A percentile compares a stretch with the other conserved stretches of the same genome.
These are phyloP conservation scores for Troides aeacus DNA, from an alignment of 2,888 invertebrate genomes.

Conservation along the genomic window DNA sequence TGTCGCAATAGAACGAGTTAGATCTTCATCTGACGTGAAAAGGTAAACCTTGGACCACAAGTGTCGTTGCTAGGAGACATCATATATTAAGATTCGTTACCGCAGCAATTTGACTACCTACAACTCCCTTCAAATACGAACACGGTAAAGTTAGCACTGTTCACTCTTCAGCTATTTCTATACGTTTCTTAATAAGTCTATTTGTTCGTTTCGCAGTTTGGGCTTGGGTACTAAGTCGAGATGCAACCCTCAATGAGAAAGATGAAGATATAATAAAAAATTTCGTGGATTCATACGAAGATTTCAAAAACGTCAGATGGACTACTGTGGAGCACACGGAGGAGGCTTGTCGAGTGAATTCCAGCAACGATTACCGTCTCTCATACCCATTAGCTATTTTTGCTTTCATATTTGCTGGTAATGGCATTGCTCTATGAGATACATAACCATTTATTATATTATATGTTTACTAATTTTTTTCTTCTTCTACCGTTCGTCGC, in stretches of 20 bases:
- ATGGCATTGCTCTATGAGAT: not conserved
- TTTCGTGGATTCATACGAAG: conserved; percentile 8
- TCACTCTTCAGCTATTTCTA: too few species aligned
- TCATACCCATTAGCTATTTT: conserved; percentile 6
- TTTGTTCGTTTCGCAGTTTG: conserved; percentile 24
- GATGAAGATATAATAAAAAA: conserved; percentile 1
- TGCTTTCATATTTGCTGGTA: not conserved
- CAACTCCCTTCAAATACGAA: too few species aligned
- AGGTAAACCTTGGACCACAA: too few species aligned
- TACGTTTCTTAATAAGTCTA: not conserved
- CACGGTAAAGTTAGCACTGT: too few species aligned
- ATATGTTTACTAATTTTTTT: too few species aligned
- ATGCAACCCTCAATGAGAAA: conserved; percentile 11
- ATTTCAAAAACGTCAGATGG: conserved; percentile 17
- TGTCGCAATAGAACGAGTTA: too few species aligned
- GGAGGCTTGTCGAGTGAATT: conserved; percentile 18
- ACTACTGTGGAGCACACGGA: conserved; percentile 9
- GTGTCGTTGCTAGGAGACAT: too few species aligned
- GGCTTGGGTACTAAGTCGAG: conserved; percentile 26
- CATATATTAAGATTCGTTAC: too few species aligned
- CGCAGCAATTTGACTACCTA: too few species aligned
- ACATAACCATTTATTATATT: not conserved
- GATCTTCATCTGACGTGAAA: too few species aligned
- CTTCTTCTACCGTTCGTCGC: too few species aligned
- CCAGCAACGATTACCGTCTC: not conserved